A percentile compares a stretch with the other conserved stretches of the same genome.
Conservation (phyloP, 2,113 vertebrate species). For the cattle (Bos taurus) region ARS-UCD2.0 NC_037333.1:37434001-37434500, state of each 20-base stretch:
- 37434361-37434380: neutral
- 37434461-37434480: neutral
- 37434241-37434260: neutral
- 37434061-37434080: neutral
- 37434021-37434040: neutral
- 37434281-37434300: neutral
- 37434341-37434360: neutral
- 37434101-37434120: neutral
- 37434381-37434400: neutral
- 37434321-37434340: neutral
- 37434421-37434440: no score
- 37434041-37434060: neutral
- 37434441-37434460: neutral
- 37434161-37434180: neutral
- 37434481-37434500: neutral
- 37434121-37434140: no score
- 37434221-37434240: neutral
- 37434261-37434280: neutral
- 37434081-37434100: neutral
- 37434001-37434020: conserved; percentile 5
- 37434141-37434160: no score
- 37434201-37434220: neutral
- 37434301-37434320: neutral
- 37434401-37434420: neutral
- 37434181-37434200: neutral